Evolutionary conservation across 1,140 invertebrate genomes (phyloP).

Genomic region (Epicauta chinensis): DNA sequence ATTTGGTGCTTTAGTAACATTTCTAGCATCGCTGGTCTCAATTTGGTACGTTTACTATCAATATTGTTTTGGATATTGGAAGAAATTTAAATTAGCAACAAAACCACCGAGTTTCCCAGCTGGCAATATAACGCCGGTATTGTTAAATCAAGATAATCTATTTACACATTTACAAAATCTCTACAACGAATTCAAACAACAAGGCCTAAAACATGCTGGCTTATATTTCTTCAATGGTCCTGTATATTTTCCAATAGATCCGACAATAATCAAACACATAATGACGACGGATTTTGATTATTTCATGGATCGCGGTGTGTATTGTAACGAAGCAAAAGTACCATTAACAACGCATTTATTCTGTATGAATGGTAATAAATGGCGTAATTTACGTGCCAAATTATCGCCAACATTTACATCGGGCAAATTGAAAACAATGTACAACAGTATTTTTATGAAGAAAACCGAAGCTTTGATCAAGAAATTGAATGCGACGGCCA

Average conservation of each 20-base stretch:
- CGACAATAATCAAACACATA: slow-evolving; percentile 45
- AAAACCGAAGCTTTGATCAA: too few species aligned
- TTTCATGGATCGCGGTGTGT: slow-evolving; percentile 45
- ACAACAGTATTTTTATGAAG: too few species aligned
- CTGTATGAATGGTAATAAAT: slow-evolving; percentile 40
- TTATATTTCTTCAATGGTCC: too few species aligned
- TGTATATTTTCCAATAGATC: slow-evolving; percentile 5
- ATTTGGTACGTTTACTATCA: too few species aligned
- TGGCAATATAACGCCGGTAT: not conserved
- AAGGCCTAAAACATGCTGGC: too few species aligned
- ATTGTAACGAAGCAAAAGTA: slow-evolving; percentile 43
- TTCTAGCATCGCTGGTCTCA: too few species aligned
- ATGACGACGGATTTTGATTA: slow-evolving; percentile 46
- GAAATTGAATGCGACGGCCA: not conserved
- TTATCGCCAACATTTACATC: slow-evolving; percentile 46
- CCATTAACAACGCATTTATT: slow-evolving; percentile 45
- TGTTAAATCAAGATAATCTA: slow-evolving; percentile 4
- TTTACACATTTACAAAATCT: too few species aligned
- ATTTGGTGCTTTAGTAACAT: too few species aligned
- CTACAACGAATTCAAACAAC: too few species aligned
- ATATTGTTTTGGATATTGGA: too few species aligned
- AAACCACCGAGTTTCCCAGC: too few species aligned
- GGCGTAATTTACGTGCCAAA: slow-evolving; percentile 43
- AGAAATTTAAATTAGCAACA: too few species aligned
- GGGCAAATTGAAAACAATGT: slow-evolving; percentile 32